These are phyloP conservation scores for Lydus trimaculatus DNA, from an alignment of 2,888 invertebrate genomes.

Conservation along the genomic window DNA sequence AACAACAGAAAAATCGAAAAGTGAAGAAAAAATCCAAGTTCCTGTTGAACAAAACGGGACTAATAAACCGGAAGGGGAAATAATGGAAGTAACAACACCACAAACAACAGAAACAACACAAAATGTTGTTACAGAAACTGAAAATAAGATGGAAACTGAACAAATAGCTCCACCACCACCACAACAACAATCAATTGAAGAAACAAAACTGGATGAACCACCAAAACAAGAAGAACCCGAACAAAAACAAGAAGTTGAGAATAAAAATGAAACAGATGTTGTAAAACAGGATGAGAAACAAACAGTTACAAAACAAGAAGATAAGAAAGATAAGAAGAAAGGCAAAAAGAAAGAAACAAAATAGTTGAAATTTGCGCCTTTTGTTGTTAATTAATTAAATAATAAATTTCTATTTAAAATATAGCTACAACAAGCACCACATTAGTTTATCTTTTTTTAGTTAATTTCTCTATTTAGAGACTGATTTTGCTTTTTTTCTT, in stretches of 20 bases:
- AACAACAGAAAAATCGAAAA: neutral
- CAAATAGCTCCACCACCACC: slow-evolving; percentile 27
- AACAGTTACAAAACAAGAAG: slow-evolving; percentile 34
- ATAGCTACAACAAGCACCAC: slow-evolving; percentile 20
- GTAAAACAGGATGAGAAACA: slow-evolving; percentile 10
- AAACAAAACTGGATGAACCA: slow-evolving; percentile 44
- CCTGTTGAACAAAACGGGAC: neutral
- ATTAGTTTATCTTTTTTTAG: slow-evolving; percentile 21
- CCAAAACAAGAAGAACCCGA: slow-evolving; percentile 16
- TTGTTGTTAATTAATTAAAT: slow-evolving; percentile 15
- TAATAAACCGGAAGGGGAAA: slow-evolving; percentile 11
- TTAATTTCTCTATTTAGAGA: slow-evolving; percentile 15
- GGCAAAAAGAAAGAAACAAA: slow-evolving; percentile 22
- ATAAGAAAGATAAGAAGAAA: slow-evolving; percentile 30
- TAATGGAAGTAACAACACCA: neutral
- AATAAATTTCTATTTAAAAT: slow-evolving; percentile 22
- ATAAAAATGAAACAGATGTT: slow-evolving; percentile 17
- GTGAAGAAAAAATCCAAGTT: slow-evolving; percentile 46
- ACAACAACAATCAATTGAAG: neutral
- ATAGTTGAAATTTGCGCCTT: slow-evolving; percentile 22
- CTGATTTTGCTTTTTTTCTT: slow-evolving; percentile 27
- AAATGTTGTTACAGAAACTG: slow-evolving; percentile 12
- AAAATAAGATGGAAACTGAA: slow-evolving; percentile 24
- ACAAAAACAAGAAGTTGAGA: slow-evolving; percentile 6
- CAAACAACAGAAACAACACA: slow-evolving; percentile 8